phyloP scores from a whole-genome alignment of 2,113 vertebrate species.

The Spheniscus mendiculus region DNA sequence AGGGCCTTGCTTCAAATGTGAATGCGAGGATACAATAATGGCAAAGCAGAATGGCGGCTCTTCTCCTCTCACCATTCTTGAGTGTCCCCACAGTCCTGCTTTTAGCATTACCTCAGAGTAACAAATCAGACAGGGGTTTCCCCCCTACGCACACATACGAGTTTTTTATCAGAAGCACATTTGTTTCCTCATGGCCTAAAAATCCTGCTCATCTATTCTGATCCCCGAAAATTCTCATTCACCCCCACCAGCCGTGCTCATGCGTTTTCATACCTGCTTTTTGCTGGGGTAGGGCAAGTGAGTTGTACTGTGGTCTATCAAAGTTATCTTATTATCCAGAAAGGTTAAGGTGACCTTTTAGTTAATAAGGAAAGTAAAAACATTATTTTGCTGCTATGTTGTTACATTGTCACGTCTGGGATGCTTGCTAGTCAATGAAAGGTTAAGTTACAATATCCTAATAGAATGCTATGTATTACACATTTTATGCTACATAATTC shows the following conservation, averaged over 20 bases:
- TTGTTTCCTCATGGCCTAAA: not conserved
- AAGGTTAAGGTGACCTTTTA: not conserved
- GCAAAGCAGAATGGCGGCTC: not conserved
- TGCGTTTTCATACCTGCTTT: not conserved
- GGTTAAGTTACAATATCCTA: not conserved
- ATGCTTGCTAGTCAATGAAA: not conserved
- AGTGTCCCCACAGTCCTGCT: not conserved
- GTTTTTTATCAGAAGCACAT: not conserved
- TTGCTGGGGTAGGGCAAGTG: not conserved
- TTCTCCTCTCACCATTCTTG: not conserved
- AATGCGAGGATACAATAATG: not conserved
- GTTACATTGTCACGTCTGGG: not conserved
- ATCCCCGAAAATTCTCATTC: not conserved
- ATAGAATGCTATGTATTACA: not conserved
- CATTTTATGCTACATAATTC: not conserved
- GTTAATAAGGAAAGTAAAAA: not conserved
- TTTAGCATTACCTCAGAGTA: not conserved
- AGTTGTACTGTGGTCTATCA: not conserved
- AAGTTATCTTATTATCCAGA: not conserved
- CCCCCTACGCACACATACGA: accelerated
- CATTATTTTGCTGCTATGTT: not conserved
- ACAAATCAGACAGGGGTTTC: not conserved
- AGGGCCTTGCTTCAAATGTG: not conserved
- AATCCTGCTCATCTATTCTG: not conserved
- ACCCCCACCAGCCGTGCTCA: not conserved